phyloP scores from a whole-genome alignment of 2,113 vertebrate genomes.

The Syngnathus scovelli region DNA sequence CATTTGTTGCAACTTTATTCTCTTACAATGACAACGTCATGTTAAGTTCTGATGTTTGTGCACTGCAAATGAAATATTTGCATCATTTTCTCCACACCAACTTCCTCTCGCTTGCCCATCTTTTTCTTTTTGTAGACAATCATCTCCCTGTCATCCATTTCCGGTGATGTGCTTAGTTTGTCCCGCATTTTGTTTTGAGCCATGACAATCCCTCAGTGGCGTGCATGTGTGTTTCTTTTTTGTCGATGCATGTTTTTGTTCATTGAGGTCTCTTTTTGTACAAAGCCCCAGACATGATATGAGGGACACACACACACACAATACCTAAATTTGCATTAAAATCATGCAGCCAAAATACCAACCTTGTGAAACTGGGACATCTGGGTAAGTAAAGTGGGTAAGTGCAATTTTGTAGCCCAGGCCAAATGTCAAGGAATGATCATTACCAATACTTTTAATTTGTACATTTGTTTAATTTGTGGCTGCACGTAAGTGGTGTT shows the following conservation, averaged over 20 bases:
- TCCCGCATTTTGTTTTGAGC: background rate
- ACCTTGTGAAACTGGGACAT: background rate
- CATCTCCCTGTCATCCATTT: background rate
- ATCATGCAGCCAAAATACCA: background rate
- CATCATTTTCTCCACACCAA: background rate
- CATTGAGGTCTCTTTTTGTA: slow-evolving; percentile 4
- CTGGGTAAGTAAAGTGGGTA: background rate
- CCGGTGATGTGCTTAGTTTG: background rate
- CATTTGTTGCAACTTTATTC: too few species aligned
- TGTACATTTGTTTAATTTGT: background rate
- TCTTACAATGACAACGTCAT: background rate
- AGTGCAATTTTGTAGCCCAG: too few species aligned
- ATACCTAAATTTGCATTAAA: background rate
- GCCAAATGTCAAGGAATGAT: background rate
- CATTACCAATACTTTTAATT: background rate
- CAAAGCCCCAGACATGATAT: background rate
- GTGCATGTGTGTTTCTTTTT: slow-evolving; percentile 13
- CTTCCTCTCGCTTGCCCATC: background rate
- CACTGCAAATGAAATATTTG: too few species aligned
- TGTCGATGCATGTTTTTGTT: slow-evolving; percentile 51
- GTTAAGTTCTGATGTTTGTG: too few species aligned
- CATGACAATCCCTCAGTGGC: background rate
- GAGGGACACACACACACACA: background rate
- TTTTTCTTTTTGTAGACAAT: background rate
- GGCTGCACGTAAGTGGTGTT: background rate